Base-by-base conservation (phyloP, 2,797 vertebrate genomes). In the Picus viridis region DNA sequence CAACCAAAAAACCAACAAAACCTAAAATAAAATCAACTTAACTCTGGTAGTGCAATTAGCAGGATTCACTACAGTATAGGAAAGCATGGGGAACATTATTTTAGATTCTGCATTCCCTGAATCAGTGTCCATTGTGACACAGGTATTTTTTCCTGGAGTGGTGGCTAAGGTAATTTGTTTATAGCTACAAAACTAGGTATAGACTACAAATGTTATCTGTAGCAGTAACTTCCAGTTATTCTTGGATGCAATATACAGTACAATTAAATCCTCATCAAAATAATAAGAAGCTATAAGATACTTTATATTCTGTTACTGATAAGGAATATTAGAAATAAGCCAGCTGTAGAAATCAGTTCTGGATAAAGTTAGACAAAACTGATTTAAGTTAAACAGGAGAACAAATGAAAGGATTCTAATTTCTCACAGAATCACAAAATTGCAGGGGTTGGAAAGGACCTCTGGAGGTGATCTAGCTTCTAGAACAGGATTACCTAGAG, bases 1-100 rank as follows among this genome's bases (percentile, higher is more conserved):
- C 39, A 39, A 39, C 36, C 36, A 11, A 39, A 39, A 39, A 39
- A 39, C 12, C 39, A 39, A 39, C 39, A 39, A 39, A 39, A 39
- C 39, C 39, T 39, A 39, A 39, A 12, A 12, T 12, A 39, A 54
- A 24, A 4, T 11, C 54, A 83, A 27, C 36, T 67, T 53, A 30
- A 58, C 30, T 83, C 62, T 56, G 32, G 30, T 34, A 22, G 73
- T 89, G 57, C 22, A 29, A 26, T 90, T 86, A 83, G 24, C 67
- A 94, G 63, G 16, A 24, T 8, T 83, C 53, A 67, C 19, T 49
- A 53, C 47, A 87, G 59, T 26, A 59, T 9, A 36, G 29, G 22
- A 76, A 81, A 94, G 54, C 70, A 89, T 43, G 70, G 70, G 53
- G 92, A 93, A 86, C n/a, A 72, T 59, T 56, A 49, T 6, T 57